Evolutionary conservation across 35 echinoderm and acorn worm genomes (phyloP).

Genomic region (Acanthaster planci): DNA sequence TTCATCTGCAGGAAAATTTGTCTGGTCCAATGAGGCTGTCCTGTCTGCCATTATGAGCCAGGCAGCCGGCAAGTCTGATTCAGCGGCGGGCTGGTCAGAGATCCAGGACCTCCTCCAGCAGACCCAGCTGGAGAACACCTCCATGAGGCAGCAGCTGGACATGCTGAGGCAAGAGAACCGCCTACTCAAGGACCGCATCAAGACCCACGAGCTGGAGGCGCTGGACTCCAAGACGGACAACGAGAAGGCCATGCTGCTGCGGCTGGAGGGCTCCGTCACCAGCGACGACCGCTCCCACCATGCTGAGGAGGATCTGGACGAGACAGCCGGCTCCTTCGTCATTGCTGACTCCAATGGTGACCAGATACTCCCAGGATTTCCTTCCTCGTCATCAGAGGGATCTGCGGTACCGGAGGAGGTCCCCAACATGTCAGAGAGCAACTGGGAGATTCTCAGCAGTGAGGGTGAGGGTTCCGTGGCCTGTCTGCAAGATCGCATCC

Average conservation of each 20-base stretch:
- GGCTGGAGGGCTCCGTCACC: conserved; percentile 44
- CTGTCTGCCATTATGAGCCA: conserved; percentile 52
- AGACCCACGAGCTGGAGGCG: conserved; percentile 36
- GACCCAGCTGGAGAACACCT: conserved; percentile 92
- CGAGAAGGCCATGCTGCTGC: conserved; percentile 80
- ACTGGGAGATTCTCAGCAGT: conserved; percentile 96
- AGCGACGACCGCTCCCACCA: conserved; percentile 27
- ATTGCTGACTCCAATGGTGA: conserved; percentile 74
- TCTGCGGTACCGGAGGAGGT: conserved; percentile 55
- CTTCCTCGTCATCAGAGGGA: conserved; percentile 81
- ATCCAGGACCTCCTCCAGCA: conserved; percentile 94
- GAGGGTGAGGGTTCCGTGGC: conserved; percentile 97
- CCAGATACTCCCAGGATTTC: conserved; percentile 70
- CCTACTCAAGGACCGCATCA: conserved; percentile 74
- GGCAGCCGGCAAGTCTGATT: conserved; percentile 56
- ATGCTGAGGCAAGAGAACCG: conserved; percentile 79
- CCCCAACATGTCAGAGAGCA: conserved; percentile 62
- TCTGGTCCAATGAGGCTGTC: neutral
- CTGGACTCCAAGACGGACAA: conserved; percentile 84
- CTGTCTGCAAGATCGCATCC: conserved; percentile 93
- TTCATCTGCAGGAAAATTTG: neutral
- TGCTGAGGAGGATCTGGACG: conserved; percentile 33
- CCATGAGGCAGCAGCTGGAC: conserved; percentile 94
- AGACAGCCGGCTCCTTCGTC: conserved; percentile 52
- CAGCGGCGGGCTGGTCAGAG: conserved; percentile 81